phyloP scores from a whole-genome alignment of 2,113 vertebrate species.

The Phylloscopus trochiloides region DNA sequence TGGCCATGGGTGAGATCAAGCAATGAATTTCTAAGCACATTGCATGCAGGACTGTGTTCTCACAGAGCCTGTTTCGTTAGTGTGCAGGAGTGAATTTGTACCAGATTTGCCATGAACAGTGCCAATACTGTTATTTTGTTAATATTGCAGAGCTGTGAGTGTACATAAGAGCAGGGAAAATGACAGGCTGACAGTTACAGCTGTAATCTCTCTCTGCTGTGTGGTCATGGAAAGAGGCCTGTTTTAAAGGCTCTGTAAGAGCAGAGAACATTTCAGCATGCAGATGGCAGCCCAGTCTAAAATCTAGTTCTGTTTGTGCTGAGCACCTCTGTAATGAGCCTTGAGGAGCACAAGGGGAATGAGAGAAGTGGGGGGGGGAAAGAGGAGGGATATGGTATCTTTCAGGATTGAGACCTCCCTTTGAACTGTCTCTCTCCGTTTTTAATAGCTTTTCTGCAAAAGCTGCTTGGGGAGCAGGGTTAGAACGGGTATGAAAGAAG shows the following conservation, averaged over 20 bases:
- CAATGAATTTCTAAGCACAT: neutral
- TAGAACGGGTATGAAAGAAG: neutral
- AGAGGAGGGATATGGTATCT: neutral
- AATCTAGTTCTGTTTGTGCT: neutral
- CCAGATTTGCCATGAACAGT: neutral
- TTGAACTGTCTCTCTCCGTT: conserved; percentile 46
- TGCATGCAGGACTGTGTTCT: neutral
- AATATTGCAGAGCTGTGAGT: neutral
- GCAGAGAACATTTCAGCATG: conserved; percentile 6
- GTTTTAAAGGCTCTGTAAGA: neutral
- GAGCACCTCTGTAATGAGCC: neutral
- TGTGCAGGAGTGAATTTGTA: neutral
- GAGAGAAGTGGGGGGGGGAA: neutral
- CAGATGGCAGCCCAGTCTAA: conserved; percentile 38
- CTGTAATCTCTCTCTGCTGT: neutral
- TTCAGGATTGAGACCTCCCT: conserved; percentile 31
- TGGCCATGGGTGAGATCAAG: neutral
- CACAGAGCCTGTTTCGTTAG: neutral
- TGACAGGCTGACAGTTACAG: neutral
- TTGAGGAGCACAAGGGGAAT: neutral
- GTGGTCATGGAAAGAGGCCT: neutral
- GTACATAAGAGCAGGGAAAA: neutral
- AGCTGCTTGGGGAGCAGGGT: conserved; percentile 12
- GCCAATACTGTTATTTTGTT: neutral
- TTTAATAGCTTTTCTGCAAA: conserved; percentile 52